Conservation (phyloP, 2,113 vertebrate species). For the Oncorhynchus tshawytscha region DNA sequence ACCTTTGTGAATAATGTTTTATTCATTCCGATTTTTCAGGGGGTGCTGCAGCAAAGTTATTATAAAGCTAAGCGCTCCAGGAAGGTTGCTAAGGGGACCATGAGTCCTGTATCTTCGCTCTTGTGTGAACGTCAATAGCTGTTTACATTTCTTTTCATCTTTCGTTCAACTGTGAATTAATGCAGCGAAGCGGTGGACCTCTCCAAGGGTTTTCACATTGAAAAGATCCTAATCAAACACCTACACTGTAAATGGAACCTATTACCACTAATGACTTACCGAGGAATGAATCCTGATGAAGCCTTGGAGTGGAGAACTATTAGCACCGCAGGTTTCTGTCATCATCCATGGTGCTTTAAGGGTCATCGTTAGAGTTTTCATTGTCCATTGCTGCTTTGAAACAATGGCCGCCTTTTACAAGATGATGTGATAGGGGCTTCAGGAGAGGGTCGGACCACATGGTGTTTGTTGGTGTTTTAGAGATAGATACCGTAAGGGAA, state of each 20-base stretch:
- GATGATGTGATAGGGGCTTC: too few relatives aligned
- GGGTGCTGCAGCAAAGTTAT: too few relatives aligned
- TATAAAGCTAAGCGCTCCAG: neutral
- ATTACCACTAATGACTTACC: slow-evolving; percentile 62
- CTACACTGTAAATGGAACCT: slow-evolving; percentile 51
- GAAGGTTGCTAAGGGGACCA: neutral
- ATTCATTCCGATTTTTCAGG: too few relatives aligned
- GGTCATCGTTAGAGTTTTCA: neutral
- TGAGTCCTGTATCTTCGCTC: neutral
- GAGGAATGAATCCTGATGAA: slow-evolving; percentile 55
- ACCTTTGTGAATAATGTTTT: too few relatives aligned
- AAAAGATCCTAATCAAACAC: slow-evolving; percentile 66
- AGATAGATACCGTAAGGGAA: neutral
- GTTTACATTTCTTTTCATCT: slow-evolving; percentile 38
- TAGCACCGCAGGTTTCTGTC: slow-evolving; percentile 50
- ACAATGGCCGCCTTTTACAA: too few relatives aligned
- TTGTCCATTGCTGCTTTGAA: neutral
- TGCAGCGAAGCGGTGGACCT: slow-evolving; percentile 14
- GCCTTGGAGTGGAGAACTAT: slow-evolving; percentile 50
- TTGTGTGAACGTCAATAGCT: slow-evolving; percentile 40
- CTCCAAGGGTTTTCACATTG: slow-evolving; percentile 51
- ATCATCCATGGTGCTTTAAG: slow-evolving; percentile 23
- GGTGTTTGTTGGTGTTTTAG: neutral
- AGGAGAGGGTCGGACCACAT: too few relatives aligned
- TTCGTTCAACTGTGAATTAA: slow-evolving; percentile 46